These are phyloP conservation scores for pig (Sus scrofa) DNA, from an alignment of 2,113 vertebrate genomes.

Conservation along the genomic window DNA sequence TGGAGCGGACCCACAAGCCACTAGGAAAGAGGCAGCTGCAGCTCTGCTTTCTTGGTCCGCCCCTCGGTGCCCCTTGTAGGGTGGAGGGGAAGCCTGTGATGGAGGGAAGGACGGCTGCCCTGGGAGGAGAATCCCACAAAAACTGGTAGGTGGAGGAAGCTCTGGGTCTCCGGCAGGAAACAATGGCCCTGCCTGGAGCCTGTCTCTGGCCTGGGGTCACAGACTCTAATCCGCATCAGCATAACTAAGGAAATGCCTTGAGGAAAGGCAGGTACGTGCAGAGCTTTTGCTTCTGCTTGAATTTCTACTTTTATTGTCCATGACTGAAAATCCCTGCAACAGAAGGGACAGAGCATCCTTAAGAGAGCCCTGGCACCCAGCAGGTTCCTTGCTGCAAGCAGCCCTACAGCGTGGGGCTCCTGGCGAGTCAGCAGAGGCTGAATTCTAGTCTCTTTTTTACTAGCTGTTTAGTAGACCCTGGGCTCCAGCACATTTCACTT, in stretches of 20 bases:
- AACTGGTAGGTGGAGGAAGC: background rate
- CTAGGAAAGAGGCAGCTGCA: background rate
- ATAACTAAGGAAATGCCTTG: slow-evolving; percentile 34
- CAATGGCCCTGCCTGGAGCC: slow-evolving; percentile 47
- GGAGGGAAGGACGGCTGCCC: background rate
- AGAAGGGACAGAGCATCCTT: slow-evolving; percentile 30
- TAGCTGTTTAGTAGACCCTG: background rate
- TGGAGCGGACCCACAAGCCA: background rate
- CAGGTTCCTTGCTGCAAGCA: background rate
- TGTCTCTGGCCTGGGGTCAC: slow-evolving; percentile 63
- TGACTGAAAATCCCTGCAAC: slow-evolving; percentile 73
- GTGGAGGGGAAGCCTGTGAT: background rate
- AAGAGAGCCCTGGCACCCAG: slow-evolving; percentile 64
- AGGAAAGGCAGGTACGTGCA: slow-evolving; percentile 62
- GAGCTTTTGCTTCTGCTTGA: slow-evolving; percentile 78
- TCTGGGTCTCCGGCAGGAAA: background rate
- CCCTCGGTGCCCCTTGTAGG: background rate
- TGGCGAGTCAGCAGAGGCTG: background rate
- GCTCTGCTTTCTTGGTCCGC: rapidly evolving
- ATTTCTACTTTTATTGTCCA: slow-evolving; percentile 75
- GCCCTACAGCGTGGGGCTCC: no score
- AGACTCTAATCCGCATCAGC: slow-evolving; percentile 37
- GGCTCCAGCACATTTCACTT: background rate
- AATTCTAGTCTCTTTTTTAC: background rate
- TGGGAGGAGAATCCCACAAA: background rate